Evolutionary conservation across 1,140 invertebrate species (phyloP), one percentile per base, ranked within the genome.

Genomic region (Tribolium madens): DNA sequence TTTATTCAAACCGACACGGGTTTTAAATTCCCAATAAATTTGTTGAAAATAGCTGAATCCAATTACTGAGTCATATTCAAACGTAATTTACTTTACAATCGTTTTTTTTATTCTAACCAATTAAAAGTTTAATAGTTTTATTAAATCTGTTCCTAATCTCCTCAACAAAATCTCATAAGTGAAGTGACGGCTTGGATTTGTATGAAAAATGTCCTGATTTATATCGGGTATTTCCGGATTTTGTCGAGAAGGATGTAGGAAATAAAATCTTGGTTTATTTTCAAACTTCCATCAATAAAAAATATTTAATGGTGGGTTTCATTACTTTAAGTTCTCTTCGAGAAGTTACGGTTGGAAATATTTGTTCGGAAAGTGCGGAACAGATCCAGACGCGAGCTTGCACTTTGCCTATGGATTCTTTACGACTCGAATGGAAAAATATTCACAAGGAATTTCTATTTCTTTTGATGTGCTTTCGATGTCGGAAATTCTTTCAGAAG

Each of bases 1-100:
- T 64, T 64, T 18, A 57, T 64, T 64, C 57, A 33, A 10, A 26
- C 15, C n/a, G 52, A 57, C 52, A 57, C 52, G 7, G 52, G 10
- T 57, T 57, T 52, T 57, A 57, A 57, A 57, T 57, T 21, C 17
- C 52, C 14, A 26, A 64, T 64, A 64, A 64, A 64, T 64, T 64
- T 64, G 57, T 64, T 18, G 52, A 26, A 18, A 57, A 57, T 17
- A 57, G 26, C 57, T 26, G 57, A 33, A 64, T 33, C 57, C 57
- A 64, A 64, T 64, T 64, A 64, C 21, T 13, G 57, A 18, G 17
- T 9, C 53, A 31, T 18, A 60, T 7, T 31, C 3, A 31, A 64
- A 14, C 57, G 57, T 33, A 64, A 64, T 64, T 64, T 64, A 21
- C 4, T 57, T 21, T 21, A 17, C 18, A 17, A 64, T 10, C 36